A percentile compares a stretch with the other conserved stretches of the same genome.
Evolutionary conservation across 1,140 invertebrate genomes (phyloP).

Genomic region (Papilio polyxenes): DNA sequence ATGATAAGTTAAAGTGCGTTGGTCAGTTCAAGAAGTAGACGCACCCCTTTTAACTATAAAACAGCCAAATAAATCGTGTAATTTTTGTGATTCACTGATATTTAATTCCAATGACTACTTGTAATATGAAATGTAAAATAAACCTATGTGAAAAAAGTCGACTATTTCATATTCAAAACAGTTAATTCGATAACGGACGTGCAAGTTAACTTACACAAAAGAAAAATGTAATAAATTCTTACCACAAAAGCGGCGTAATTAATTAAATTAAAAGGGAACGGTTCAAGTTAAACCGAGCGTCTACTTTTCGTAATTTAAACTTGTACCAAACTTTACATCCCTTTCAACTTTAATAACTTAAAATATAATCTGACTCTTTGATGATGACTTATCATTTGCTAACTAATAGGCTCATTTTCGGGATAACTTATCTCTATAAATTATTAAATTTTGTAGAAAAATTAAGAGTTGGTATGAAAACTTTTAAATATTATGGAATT

Average conservation of each 20-base stretch:
- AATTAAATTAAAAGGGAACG: conserved; percentile 29
- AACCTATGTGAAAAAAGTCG: not conserved
- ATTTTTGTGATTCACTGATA: too few relatives aligned
- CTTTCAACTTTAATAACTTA: conserved; percentile 17
- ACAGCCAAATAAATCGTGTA: too few relatives aligned
- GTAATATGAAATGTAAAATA: too few relatives aligned
- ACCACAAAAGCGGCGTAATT: conserved; percentile 25
- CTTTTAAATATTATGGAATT: too few relatives aligned
- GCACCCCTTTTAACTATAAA: too few relatives aligned
- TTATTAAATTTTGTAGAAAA: too few relatives aligned
- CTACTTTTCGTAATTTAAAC: conserved; percentile 21
- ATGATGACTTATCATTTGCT: conserved; percentile 7
- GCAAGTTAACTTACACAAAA: conserved; percentile 16
- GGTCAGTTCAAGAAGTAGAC: too few relatives aligned
- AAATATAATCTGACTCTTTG: conserved; percentile 1
- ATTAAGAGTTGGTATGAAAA: too few relatives aligned
- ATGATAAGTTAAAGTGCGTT: too few relatives aligned
- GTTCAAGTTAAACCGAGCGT: conserved; percentile 22
- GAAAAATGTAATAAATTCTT: conserved; percentile 31
- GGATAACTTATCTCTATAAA: not conserved
- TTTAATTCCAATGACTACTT: too few relatives aligned
- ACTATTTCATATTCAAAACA: not conserved
- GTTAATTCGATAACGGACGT: conserved; percentile 9
- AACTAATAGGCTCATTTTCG: not conserved
- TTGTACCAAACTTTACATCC: conserved; percentile 5